Evolutionary conservation across 2,797 vertebrate genomes (phyloP), one percentile per base, ranked within the genome.

Genomic region (Argyrosomus regius): DNA sequence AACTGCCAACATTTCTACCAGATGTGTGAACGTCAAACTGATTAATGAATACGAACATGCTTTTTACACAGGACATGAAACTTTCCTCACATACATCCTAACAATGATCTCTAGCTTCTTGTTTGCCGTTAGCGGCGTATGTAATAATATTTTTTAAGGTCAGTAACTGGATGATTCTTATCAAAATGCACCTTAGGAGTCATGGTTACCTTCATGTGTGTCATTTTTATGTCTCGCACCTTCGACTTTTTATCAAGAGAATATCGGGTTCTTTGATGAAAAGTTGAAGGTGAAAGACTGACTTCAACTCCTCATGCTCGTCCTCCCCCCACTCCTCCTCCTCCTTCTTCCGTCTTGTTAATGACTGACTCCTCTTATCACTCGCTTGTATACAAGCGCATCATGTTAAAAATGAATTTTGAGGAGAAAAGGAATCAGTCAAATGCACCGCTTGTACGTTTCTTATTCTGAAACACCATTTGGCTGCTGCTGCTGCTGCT

Each of bases 401-500:
- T 26, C 10, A 68, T 74, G 26, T 72, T 2, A 61, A 65, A 62
- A 31, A 74, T 59, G 26, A 11, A 62, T 80, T 72, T 59, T 12
- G 28, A 46, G 39, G 65, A 63, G 22, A 69, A 61, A 78, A 20
- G 7, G 13, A 14, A 45, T 45, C 64, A 61, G 10, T 84, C 48
- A n/a, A 68, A 56, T 53, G 73, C 64, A 58, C 11, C 9, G 1
- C 49, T 72, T 68, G 12, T 77, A 41, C 46, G 35, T 11, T 77
- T 81, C 48, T 54, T 66, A 69, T 63, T 70, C 59, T 80, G 66
- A 85, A 80, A 73, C 45, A 76, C 3, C 46, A 66, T 67, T 83
- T 87, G 80, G 80, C 35, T 9, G 82, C 71, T 74, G 31, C 66
- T 20, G 78, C 61, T 18, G 56, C 78, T 84, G 82, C 74, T 49